phyloP scores from a whole-genome alignment of 2,888 invertebrate genomes.

The Octodonta nipae region DNA sequence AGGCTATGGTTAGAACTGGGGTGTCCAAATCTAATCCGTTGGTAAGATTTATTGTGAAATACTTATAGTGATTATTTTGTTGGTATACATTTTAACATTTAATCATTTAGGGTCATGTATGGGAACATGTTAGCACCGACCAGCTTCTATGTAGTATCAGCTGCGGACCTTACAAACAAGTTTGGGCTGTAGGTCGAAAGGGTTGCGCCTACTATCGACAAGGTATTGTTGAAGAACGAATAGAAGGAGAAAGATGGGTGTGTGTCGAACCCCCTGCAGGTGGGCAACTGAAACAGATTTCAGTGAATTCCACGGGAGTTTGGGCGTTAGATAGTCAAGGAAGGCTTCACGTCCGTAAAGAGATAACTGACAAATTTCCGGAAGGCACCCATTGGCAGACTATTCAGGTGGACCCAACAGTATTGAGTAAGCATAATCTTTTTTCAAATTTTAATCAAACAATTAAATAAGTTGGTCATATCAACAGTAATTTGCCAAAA shows the following conservation, averaged over 20 bases:
- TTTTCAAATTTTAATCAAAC: neutral
- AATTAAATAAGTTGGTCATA: no score
- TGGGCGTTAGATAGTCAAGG: constrained; percentile 71
- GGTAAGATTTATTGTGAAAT: constrained; percentile 46
- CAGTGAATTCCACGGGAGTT: constrained; percentile 57
- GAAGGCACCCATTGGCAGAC: constrained; percentile 79
- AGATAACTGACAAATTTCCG: constrained; percentile 59
- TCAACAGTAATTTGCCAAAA: no score
- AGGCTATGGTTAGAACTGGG: constrained; percentile 68
- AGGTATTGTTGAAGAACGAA: constrained; percentile 56
- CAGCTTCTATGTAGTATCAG: constrained; percentile 65
- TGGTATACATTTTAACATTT: constrained; percentile 10
- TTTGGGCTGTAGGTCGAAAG: constrained; percentile 79
- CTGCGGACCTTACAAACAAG: constrained; percentile 51
- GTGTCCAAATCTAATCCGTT: constrained; percentile 59
- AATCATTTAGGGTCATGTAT: constrained; percentile 48
- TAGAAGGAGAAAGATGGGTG: constrained; percentile 59
- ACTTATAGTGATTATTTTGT: neutral
- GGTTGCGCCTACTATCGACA: constrained; percentile 72
- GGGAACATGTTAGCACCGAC: constrained; percentile 72
- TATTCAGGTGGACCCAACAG: constrained; percentile 44
- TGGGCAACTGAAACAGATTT: constrained; percentile 58
- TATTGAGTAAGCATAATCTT: constrained; percentile 37
- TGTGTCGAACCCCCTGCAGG: constrained; percentile 58
- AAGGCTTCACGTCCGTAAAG: constrained; percentile 61